Evolutionary conservation across 2,888 invertebrate genomes (phyloP).

Genomic region (Neoaliturus tenellus): DNA sequence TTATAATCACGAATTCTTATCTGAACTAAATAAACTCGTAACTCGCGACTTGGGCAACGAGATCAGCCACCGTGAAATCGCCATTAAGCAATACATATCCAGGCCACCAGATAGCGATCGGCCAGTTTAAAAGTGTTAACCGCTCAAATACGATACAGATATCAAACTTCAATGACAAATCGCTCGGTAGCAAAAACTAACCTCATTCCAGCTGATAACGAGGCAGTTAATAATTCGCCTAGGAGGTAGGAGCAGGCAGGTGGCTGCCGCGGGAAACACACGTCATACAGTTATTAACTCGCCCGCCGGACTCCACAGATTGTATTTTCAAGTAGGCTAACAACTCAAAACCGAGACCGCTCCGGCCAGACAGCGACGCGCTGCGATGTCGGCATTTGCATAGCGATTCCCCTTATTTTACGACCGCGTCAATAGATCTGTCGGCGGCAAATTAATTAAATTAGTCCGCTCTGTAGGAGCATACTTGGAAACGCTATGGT

Average conservation of each 20-base stretch:
- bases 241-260: constrained; percentile 8
- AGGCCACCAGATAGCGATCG: constrained; percentile 5
- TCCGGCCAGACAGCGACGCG: not conserved
- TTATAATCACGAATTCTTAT: not conserved
- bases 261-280: not conserved
- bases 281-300: constrained; percentile 19
- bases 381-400: constrained; percentile 36
- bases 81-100: not conserved
- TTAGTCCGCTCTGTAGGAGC: not conserved
- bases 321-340: constrained; percentile 51
- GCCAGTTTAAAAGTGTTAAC: not conserved
- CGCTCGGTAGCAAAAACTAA: constrained; percentile 24
- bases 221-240: constrained; percentile 16
- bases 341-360: constrained; percentile 6
- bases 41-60: not conserved
- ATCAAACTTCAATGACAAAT: constrained; percentile 36
- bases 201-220: not conserved
- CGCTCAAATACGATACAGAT: constrained; percentile 23
- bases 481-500: not conserved
- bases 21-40: constrained; percentile 1
- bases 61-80: constrained; percentile 23
- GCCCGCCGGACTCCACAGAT: constrained; percentile 10
- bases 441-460: constrained; percentile 26
- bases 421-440: constrained; percentile 43
- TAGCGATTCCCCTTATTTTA: constrained; percentile 35